Evolutionary conservation across 2,113 vertebrate genomes (phyloP).

Genomic region (Labeo catla): DNA sequence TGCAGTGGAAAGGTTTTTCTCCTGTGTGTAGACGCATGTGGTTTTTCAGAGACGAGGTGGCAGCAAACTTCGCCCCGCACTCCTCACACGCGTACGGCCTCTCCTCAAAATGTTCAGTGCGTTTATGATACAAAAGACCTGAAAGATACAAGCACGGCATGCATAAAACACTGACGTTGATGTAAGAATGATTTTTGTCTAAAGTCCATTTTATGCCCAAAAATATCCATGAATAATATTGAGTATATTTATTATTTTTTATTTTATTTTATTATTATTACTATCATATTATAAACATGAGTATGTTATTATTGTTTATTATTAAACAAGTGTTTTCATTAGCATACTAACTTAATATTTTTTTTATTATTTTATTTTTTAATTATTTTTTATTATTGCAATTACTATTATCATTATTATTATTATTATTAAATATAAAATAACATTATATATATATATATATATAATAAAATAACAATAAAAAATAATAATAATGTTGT

Average conservation of each 20-base stretch:
- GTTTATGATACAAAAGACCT: constrained; percentile 91
- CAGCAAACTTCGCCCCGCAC: constrained; percentile 83
- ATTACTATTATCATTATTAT: no score
- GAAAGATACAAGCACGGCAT: background rate
- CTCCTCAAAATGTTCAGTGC: constrained; percentile 87
- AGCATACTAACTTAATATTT: background rate
- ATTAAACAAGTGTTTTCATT: background rate
- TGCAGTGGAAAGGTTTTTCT: constrained; percentile 86
- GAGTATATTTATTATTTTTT: no score
- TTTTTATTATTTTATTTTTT: no score
- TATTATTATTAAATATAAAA: no score
- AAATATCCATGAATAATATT: background rate
- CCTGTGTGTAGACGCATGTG: constrained; percentile 86
- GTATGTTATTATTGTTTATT: no score
- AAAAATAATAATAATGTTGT: no score
- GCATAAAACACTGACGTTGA: background rate
- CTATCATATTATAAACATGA: no score
- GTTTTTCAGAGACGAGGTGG: constrained; percentile 90
- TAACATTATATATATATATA: no score
- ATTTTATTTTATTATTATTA: no score
- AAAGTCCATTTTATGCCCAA: background rate
- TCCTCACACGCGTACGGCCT: constrained; percentile 86
- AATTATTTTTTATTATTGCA: background rate
- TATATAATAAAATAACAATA: no score
- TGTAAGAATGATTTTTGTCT: background rate